phyloP scores from a whole-genome alignment of 2,113 vertebrate species.

The Amia ocellicauda region DNA sequence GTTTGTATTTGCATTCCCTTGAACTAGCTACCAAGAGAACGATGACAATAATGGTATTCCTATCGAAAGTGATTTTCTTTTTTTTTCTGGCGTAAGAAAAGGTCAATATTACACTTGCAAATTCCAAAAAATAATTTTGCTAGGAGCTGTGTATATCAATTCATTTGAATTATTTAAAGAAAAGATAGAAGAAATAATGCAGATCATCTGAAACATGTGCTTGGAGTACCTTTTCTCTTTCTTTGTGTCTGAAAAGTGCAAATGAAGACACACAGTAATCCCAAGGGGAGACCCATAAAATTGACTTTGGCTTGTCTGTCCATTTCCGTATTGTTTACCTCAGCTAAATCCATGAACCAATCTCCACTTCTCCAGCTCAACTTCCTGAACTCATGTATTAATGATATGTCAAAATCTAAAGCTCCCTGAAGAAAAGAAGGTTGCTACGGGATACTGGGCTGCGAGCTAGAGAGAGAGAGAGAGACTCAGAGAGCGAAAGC shows the following conservation, averaged over 20 bases:
- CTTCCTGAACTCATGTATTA: slow-evolving; percentile 52
- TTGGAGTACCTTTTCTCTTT: not conserved
- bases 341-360: slow-evolving; percentile 45
- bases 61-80: no score
- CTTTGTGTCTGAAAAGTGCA: slow-evolving; percentile 13
- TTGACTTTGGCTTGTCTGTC: slow-evolving; percentile 19
- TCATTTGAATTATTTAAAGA: not conserved
- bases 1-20: not conserved
- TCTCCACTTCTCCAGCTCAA: slow-evolving; percentile 41
- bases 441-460: slow-evolving; percentile 56
- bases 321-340: slow-evolving; percentile 45
- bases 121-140: not conserved
- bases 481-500: slow-evolving; percentile 31
- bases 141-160: not conserved
- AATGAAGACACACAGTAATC: slow-evolving; percentile 43
- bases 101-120: slow-evolving; percentile 8
- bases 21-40: not conserved
- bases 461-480: slow-evolving; percentile 32
- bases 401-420: slow-evolving; percentile 52
- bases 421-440: slow-evolving; percentile 50
- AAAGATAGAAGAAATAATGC: not conserved
- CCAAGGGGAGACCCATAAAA: slow-evolving; percentile 43
- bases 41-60: not conserved
- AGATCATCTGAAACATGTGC: not conserved
- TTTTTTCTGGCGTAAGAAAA: not conserved